Conservation (phyloP, 2,888 invertebrate species). For the Frankliniella fusca region DNA sequence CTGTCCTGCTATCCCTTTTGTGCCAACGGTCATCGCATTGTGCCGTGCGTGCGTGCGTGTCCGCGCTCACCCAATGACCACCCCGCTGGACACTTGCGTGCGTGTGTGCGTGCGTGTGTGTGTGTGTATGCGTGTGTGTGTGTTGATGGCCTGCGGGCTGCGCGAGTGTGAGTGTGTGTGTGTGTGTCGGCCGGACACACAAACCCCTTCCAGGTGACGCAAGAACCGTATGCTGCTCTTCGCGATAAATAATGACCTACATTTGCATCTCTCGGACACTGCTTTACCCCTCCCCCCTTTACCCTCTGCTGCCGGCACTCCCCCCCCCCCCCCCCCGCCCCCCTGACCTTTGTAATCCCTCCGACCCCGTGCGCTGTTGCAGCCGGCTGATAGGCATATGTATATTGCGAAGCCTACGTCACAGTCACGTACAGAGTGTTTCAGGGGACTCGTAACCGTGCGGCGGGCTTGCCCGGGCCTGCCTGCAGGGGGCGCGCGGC, state of each 20-base stretch:
- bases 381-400: no score
- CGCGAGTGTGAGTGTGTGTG: background rate
- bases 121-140: background rate
- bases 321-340: background rate
- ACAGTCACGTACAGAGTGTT: no score
- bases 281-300: background rate
- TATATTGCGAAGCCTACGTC: no score
- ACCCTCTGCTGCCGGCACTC: background rate
- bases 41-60: constrained; percentile 10
- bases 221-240: constrained; percentile 21
- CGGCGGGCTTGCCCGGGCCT: no score
- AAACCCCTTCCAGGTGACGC: constrained; percentile 15
- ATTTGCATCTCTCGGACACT: constrained; percentile 17
- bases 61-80: background rate
- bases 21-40: constrained; percentile 25
- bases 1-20: constrained; percentile 10
- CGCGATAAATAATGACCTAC: constrained; percentile 26
- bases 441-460: no score
- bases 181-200: background rate
- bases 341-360: no score
- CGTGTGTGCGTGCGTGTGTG: background rate
- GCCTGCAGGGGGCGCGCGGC: no score
- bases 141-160: background rate
- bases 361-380: no score
- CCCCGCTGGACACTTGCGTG: background rate